Conservation (phyloP, 2,797 vertebrate genomes). For the Rachycentron canadum region DNA sequence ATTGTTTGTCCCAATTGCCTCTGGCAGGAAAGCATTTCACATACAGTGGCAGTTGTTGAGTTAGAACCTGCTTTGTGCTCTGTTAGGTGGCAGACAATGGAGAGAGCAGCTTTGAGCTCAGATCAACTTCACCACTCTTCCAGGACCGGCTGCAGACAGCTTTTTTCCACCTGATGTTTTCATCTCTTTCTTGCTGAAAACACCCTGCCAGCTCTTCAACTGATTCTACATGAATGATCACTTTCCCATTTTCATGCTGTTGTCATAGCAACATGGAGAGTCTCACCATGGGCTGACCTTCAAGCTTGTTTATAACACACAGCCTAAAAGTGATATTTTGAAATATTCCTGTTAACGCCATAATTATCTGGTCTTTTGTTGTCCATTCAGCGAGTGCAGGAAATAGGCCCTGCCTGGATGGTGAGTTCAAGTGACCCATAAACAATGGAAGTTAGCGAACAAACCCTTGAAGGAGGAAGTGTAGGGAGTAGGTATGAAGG, state of each 20-base stretch:
- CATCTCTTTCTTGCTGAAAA: conserved; percentile 57
- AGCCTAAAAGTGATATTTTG: conserved; percentile 40
- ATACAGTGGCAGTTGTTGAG: conserved; percentile 47
- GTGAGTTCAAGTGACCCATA: conserved; percentile 62
- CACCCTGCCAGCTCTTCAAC: conserved; percentile 38
- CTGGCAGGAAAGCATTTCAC: conserved; percentile 66
- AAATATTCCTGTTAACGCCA: conserved; percentile 54
- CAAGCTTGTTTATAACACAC: conserved; percentile 48
- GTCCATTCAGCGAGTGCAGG: conserved; percentile 56
- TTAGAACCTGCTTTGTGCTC: conserved; percentile 66
- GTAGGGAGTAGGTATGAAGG: conserved; percentile 69
- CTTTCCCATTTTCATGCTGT: conserved; percentile 48
- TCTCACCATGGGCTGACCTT: conserved; percentile 65
- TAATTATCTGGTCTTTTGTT: conserved; percentile 70
- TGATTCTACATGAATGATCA: conserved; percentile 65
- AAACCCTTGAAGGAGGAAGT: conserved; percentile 75
- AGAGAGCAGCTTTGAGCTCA: conserved; percentile 54
- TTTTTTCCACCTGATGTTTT: conserved; percentile 49
- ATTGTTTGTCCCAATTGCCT: conserved; percentile 78
- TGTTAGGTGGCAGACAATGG: conserved; percentile 68
- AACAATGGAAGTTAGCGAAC: conserved; percentile 76
- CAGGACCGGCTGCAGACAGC: conserved; percentile 37
- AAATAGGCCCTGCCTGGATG: conserved; percentile 61
- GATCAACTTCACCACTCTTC: conserved; percentile 51
- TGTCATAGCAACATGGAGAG: conserved; percentile 73